Conservation (phyloP, 2,113 vertebrate species). For the Noctilio leporinus region DNA sequence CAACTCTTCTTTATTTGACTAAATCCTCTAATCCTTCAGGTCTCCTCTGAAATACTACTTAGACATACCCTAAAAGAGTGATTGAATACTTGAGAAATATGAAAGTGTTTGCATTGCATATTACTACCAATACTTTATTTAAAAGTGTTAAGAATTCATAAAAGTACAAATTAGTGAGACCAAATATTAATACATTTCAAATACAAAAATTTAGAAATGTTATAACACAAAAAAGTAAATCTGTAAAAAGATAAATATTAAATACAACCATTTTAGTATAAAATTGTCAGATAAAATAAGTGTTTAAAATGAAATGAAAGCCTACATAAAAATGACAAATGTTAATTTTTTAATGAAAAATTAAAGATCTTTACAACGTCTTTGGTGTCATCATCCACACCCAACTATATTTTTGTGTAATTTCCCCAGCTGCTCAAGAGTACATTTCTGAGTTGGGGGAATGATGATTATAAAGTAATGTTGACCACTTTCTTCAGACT, state of each 20-base stretch:
- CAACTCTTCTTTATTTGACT: background rate
- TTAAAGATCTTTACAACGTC: background rate
- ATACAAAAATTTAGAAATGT: background rate
- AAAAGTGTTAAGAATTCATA: background rate
- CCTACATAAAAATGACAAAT: background rate
- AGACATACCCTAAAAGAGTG: background rate
- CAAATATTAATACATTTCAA: background rate
- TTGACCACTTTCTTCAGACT: slow-evolving; percentile 15
- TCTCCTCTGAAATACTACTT: background rate
- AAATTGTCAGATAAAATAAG: background rate
- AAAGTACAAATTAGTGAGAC: background rate
- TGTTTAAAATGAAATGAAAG: background rate
- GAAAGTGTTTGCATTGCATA: background rate
- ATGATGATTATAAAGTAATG: background rate
- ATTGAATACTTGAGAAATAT: background rate
- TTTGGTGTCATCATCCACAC: background rate
- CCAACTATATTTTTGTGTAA: background rate
- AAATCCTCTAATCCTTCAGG: background rate
- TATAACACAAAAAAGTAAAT: background rate
- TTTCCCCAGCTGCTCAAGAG: background rate
- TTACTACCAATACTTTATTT: background rate
- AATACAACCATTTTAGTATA: background rate
- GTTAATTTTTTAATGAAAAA: background rate
- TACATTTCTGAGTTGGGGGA: background rate
- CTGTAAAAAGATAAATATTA: background rate